Evolutionary conservation across 2,888 invertebrate species (phyloP).

Genomic region (Dasypolia templi): DNA sequence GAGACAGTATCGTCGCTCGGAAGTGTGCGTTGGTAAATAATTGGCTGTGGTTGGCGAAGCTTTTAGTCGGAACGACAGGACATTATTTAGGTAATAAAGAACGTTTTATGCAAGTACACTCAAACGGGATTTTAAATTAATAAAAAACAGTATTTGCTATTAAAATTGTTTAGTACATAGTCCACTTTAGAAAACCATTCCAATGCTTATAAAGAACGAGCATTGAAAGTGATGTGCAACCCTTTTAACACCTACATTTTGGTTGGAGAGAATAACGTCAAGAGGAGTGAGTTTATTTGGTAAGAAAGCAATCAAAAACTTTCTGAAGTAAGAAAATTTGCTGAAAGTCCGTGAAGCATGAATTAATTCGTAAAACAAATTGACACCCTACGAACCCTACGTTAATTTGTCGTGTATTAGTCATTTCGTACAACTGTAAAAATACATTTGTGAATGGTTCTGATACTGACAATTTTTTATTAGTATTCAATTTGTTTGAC

Average conservation of each 20-base stretch:
- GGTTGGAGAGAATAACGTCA: background rate
- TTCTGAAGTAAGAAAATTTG: slow-evolving; percentile 31
- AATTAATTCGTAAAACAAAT: too few species aligned
- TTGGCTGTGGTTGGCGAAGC: background rate
- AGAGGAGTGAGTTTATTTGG: slow-evolving; percentile 3
- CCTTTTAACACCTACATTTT: background rate
- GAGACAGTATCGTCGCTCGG: too few species aligned
- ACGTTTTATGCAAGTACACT: background rate
- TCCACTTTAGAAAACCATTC: background rate
- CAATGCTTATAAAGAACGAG: background rate
- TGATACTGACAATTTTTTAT: too few species aligned
- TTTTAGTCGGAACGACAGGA: background rate
- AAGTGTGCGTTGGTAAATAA: background rate
- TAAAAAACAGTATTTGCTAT: background rate
- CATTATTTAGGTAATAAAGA: background rate
- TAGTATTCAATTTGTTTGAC: too few species aligned
- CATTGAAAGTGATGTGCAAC: background rate
- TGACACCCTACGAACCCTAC: too few species aligned
- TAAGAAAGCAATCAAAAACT: slow-evolving; percentile 29
- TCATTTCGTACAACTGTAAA: too few species aligned
- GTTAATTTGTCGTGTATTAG: too few species aligned
- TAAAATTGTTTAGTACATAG: background rate
- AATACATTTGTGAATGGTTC: too few species aligned
- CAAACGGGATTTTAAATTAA: too few species aligned
- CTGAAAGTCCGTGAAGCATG: slow-evolving; percentile 5